Evolutionary conservation across 2,888 invertebrate genomes (phyloP), one percentile per base, ranked within the genome.

Genomic region (Spialia ferax): DNA sequence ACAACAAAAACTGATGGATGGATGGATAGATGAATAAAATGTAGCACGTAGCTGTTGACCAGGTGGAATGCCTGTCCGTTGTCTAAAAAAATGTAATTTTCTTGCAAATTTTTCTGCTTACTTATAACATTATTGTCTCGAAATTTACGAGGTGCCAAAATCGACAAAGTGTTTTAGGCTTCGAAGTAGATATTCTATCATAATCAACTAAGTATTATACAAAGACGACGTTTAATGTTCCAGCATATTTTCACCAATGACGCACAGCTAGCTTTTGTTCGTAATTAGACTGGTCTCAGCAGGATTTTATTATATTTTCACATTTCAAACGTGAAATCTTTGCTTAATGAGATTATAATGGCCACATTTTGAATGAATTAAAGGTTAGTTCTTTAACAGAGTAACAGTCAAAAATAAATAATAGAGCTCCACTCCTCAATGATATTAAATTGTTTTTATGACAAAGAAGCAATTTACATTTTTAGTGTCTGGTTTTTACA

Each of bases 291-390:
- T 80, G 79, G 78, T 75, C 79, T 76, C 74, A 73, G 81, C 82
- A 79, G 83, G 81, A 88, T 86, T 86, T 87, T 83, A 76, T 83
- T 84, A 7, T 26, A 23, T 52, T 52, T 52, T 13, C 52, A 52
- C 15, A 52, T 26, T 52, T 26, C 83, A 80, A 79, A 79, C 79
- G 77, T 80, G 84, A 79, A 79, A 81, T 81, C 82, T 83, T 80
- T 78, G 84, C 79, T 83, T 87, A 86, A 89, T 86, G 78, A 83
- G 82, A 87, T 89, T 88, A 86, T 85, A 86, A 82, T 82, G 84
- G 81, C 81, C 82, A 76, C 79, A 79, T 81, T 67, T 67, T 55
- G 55, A 55, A 67, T 61, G 45, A 48, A 67, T 48, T 55, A 61
- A 52, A 77, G 81, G 77, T 11, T 11, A 32, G n/a, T 10, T 32